Evolutionary conservation across 2,113 vertebrate genomes (phyloP).

Genomic region (Perca fluviatilis): DNA sequence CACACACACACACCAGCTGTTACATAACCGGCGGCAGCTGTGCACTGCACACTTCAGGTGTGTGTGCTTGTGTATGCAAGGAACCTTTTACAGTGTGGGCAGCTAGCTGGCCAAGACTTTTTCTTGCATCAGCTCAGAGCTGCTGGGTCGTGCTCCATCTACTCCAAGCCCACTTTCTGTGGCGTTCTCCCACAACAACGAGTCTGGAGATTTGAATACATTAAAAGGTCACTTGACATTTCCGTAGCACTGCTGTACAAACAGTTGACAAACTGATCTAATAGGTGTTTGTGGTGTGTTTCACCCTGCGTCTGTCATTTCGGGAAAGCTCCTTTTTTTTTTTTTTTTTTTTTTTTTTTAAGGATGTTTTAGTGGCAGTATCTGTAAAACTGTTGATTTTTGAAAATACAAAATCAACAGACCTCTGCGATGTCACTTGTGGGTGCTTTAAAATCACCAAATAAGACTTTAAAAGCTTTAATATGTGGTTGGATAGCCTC

Average conservation of each 20-base stretch:
- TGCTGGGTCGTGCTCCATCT: neutral
- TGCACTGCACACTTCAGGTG: conserved; percentile 1
- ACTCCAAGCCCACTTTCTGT: neutral
- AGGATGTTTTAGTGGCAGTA: neutral
- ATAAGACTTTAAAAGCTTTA: neutral
- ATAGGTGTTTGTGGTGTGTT: neutral
- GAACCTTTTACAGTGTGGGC: neutral
- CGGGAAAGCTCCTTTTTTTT: neutral
- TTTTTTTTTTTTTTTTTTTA: too few species aligned
- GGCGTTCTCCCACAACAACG: neutral
- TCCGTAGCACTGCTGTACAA: neutral
- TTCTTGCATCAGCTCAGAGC: neutral
- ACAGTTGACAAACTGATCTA: neutral
- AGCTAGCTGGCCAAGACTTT: conserved; percentile 35
- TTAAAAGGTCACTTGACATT: conserved; percentile 1
- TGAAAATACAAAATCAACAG: neutral
- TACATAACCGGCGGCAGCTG: conserved; percentile 37
- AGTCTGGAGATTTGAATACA: conserved; percentile 32
- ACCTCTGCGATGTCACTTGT: neutral
- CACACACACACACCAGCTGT: conserved; percentile 29
- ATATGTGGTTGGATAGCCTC: neutral
- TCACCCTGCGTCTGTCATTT: neutral
- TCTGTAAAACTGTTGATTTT: neutral
- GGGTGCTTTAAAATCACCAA: neutral
- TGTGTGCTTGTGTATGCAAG: neutral